Base-by-base conservation (phyloP, 2,888 invertebrate species). In the Invenusta paracnida region DNA sequence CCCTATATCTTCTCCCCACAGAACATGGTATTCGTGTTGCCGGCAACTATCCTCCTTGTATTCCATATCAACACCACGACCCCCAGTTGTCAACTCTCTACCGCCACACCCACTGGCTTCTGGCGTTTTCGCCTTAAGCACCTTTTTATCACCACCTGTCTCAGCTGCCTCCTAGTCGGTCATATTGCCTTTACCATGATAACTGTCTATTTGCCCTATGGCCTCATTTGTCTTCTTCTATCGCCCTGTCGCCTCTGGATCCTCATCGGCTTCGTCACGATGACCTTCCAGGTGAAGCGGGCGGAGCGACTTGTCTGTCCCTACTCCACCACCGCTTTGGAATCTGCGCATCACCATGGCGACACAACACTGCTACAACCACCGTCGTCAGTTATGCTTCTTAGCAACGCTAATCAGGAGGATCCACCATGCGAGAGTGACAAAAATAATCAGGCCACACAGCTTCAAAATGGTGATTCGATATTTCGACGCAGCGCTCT, bases 191-290 rank as follows among this genome's bases (percentile, higher is more conserved):
- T 48, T 17, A 11, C 48, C 5, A 48, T 48, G 48, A 17, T 5
- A 11, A 48, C 48, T 11, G 48, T 48, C 48, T 48, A 48, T 17
- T 17, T 48, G 11, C 48, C 82, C 2, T 82, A 82, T 30, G 82
- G 30, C 25, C 82, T 82, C 29, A 82, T 30, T 1, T 29, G 29
- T 1, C 28, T 82, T n/a, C 27, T 82, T 23, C 27, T 82, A 28
- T 25, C 25, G 25, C 82, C 82, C 2, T 82, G 82, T 30, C 82
- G 82, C 25, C 82, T 82, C 29, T 82, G 82, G 82, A 23, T 29
- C 25, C 25, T 82, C 27, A 5, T 17, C 5, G 17, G 5, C 11
- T 48, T 48, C 48, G 5, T 48, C 48, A 11, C 5, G 11, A 48
- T 48, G 48, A 11, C 17, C 11, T 48, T 17, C 48, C 11, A 48